Conservation (phyloP, 1,140 invertebrate species). For the Ips typographus region DNA sequence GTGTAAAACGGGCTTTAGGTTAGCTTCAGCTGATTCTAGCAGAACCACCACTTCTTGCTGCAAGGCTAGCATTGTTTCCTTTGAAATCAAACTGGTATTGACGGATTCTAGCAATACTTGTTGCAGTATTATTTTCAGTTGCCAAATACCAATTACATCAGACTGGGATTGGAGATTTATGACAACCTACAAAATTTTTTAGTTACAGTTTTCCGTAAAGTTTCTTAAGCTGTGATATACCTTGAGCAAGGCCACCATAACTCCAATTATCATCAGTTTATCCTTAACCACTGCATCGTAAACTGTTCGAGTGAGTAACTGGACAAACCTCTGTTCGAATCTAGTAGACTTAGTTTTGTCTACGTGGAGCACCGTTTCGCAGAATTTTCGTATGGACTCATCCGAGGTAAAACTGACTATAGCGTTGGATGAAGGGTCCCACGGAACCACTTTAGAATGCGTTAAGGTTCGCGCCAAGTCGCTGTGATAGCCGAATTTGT, state of each 20-base stretch:
- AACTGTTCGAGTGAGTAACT: slow-evolving; percentile 72
- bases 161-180: slow-evolving; percentile 54
- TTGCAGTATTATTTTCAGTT: slow-evolving; percentile 63
- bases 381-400: slow-evolving; percentile 64
- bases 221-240: slow-evolving; percentile 53
- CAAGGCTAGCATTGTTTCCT: slow-evolving; percentile 58
- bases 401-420: slow-evolving; percentile 70
- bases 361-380: slow-evolving; percentile 63
- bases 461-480: slow-evolving; percentile 81
- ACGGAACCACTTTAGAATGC: slow-evolving; percentile 71
- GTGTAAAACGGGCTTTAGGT: slow-evolving; percentile 46
- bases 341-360: slow-evolving; percentile 30
- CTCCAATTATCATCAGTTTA: slow-evolving; percentile 75
- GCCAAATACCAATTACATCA: slow-evolving; percentile 62
- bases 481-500: slow-evolving; percentile 84
- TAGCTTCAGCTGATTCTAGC: slow-evolving; percentile 60
- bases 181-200: slow-evolving; percentile 51
- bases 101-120: slow-evolving; percentile 51
- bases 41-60: slow-evolving; percentile 58
- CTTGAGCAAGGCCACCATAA: slow-evolving; percentile 71
- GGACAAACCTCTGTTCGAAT: slow-evolving; percentile 58
- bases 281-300: slow-evolving; percentile 88
- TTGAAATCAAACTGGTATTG: slow-evolving; percentile 49
- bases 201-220: slow-evolving; percentile 13
- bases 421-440: slow-evolving; percentile 62